A percentile compares a stretch with the other conserved stretches of the same genome.
phyloP scores from a whole-genome alignment of 2,888 invertebrate genomes.

The Anthophora plumipes region DNA sequence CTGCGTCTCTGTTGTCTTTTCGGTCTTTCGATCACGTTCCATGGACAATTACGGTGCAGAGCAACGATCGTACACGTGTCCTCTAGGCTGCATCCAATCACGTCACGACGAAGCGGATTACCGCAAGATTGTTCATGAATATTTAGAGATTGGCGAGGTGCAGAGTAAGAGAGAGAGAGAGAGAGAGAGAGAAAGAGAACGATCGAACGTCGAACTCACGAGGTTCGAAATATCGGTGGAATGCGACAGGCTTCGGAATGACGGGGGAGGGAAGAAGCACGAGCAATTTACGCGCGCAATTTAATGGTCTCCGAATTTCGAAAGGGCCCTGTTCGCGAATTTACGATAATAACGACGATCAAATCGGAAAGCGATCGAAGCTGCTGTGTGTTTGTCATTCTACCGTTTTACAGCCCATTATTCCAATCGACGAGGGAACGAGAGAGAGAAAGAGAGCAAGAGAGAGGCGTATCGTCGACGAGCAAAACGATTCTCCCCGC shows the following conservation, averaged over 20 bases:
- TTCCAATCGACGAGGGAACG: background rate
- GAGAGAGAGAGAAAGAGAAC: too few species aligned
- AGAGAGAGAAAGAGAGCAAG: too few species aligned
- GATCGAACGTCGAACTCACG: conserved; percentile 1
- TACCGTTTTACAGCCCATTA: conserved; percentile 39
- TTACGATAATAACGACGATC: conserved; percentile 50
- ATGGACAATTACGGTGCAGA: conserved; percentile 34
- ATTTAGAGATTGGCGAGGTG: conserved; percentile 55
- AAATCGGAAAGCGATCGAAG: conserved; percentile 26
- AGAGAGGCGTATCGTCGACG: background rate
- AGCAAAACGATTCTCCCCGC: background rate
- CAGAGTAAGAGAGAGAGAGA: too few species aligned
- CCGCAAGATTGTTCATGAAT: conserved; percentile 67
- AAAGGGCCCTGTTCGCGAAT: conserved; percentile 5
- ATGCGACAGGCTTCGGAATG: conserved; percentile 25
- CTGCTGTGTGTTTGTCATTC: conserved; percentile 29
- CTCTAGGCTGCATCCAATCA: conserved; percentile 31
- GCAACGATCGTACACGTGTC: conserved; percentile 30
- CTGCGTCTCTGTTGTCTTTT: too few species aligned
- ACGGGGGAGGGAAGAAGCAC: background rate
- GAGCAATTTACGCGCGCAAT: conserved; percentile 18
- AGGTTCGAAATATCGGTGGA: conserved; percentile 26
- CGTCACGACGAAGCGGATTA: conserved; percentile 53
- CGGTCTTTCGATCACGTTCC: conserved; percentile 31
- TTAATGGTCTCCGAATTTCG: conserved; percentile 29